Conservation (phyloP, 2,797 vertebrate genomes). For the Onychomys arenicola region DNA sequence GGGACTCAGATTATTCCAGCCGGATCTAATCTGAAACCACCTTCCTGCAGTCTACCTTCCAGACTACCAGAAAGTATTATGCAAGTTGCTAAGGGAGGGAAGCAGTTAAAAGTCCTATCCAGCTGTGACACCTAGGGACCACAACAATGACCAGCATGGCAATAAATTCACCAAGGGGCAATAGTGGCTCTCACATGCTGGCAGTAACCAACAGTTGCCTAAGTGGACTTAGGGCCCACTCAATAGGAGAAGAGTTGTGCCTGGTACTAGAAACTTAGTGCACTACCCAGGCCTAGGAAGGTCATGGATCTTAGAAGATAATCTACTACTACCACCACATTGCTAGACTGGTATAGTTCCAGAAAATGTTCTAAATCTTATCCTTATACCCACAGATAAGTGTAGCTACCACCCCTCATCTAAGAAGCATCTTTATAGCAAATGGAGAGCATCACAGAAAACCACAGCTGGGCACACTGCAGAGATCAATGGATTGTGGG, state of each 20-base stretch:
- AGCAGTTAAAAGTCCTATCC: not conserved
- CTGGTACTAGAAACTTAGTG: not conserved
- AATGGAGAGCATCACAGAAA: not conserved
- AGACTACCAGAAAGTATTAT: not conserved
- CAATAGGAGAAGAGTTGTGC: not conserved
- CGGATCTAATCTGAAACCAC: not conserved
- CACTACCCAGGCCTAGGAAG: not conserved
- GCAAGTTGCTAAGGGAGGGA: not conserved
- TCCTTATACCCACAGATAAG: not conserved
- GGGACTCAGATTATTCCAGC: too few species aligned
- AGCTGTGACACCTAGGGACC: not conserved
- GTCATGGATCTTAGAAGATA: not conserved
- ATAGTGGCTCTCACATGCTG: not conserved
- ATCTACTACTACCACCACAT: too few species aligned
- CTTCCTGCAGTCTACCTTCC: not conserved
- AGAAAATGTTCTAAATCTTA: not conserved
- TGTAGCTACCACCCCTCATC: too few species aligned
- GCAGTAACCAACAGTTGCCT: not conserved
- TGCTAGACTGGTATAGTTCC: not conserved
- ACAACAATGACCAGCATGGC: not conserved
- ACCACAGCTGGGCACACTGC: not conserved
- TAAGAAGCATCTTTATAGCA: not conserved
- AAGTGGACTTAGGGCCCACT: not conserved
- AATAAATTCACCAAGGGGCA: not conserved
- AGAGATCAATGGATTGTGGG: not conserved